Base-by-base conservation (phyloP, 2,888 invertebrate genomes). In the Notodonta ziczac region DNA sequence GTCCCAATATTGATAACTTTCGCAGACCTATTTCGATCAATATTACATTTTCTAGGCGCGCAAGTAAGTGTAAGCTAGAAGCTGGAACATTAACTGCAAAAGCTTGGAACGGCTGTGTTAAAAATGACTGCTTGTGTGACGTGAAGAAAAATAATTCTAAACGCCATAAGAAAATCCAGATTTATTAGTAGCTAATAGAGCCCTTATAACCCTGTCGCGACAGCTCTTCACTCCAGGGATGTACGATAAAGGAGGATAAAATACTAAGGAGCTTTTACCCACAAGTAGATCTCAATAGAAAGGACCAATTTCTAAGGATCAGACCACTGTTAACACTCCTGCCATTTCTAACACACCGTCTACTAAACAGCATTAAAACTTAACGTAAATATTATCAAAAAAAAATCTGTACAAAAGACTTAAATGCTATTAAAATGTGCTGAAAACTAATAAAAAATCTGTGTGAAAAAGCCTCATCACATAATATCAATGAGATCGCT, bases 401-500 rank as follows among this genome's bases (percentile, higher is more conserved):
- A 78, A 81, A 80, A 79, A 72, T 84, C 85, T 90, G 85, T 87
- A 89, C 86, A 89, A 81, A 83, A 77, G 77, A 83, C 84, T 83
- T 85, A 84, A 85, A 80, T 40, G 60, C 66, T 77, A 77, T 77
- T 79, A 81, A 77, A 79, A 73, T 83, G 80, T 84, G 83, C 78
- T 81, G 71, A 67, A 76, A 80, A 81, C 67, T 71, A 77, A 74
- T 74, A 69, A 74, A 76, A 68, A 78, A 63, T 57, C 60, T 72
- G 78, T 78, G 76, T 82, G 78, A 82, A 78, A 79, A 83, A 89
- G 90, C 90, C 89, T 90, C 90, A 83, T 86, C 81, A 87, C 84
- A 83, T 80, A 82, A 84, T 79, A 84, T 84, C 87, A 85, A 82
- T 89, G 90, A 90, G 90, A 90, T 90, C 90, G 85, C 82, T 70